These are phyloP conservation scores for Balaenoptera acutorostrata DNA, from an alignment of 2,113 vertebrate species.

Conservation along the genomic window DNA sequence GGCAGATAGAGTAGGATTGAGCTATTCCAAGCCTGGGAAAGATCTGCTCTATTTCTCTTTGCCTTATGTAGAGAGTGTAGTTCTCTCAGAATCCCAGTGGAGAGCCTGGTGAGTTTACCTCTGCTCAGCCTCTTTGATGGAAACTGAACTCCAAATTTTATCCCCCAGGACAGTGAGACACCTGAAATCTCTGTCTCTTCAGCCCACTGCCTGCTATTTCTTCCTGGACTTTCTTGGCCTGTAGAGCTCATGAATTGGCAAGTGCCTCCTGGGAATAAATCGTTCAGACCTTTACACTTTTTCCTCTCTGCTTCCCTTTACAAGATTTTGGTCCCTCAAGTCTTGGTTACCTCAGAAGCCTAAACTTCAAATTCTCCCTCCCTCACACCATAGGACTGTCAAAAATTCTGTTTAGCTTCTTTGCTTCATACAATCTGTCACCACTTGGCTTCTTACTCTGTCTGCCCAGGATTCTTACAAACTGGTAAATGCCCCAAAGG, in stretches of 20 bases:
- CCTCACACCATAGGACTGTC: accelerated
- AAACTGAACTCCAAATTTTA: background rate
- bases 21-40: background rate
- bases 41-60: background rate
- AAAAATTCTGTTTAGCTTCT: background rate
- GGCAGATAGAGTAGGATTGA: background rate
- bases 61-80: background rate
- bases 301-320: background rate
- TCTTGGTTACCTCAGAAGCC: background rate
- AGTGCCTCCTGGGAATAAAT: background rate
- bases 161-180: background rate
- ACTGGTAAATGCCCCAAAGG: background rate
- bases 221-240: background rate
- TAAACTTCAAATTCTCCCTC: background rate
- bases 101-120: background rate
- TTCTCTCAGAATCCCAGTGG: background rate
- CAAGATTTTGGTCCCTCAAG: background rate
- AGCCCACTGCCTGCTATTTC: background rate
- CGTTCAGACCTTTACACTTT: background rate
- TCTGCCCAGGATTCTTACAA: background rate
- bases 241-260: background rate
- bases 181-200: background rate
- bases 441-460: background rate
- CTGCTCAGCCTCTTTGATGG: background rate
- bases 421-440: background rate